These are phyloP conservation scores for Chionis minor DNA, from an alignment of 2,113 vertebrate genomes.

Conservation along the genomic window DNA sequence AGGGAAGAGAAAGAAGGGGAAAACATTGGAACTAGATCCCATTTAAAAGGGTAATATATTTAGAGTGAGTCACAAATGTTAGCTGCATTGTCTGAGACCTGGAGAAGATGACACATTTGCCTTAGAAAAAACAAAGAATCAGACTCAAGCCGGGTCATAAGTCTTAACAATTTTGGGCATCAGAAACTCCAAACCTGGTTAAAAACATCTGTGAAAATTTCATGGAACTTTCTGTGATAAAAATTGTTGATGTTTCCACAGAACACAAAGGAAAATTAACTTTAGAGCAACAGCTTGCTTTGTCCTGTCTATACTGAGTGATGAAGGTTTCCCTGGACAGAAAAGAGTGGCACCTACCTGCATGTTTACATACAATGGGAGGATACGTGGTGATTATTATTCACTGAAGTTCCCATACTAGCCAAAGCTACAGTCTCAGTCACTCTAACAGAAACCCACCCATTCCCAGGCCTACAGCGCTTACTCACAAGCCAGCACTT, in stretches of 20 bases:
- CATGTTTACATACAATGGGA: neutral
- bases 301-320: neutral
- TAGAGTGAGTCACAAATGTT: neutral
- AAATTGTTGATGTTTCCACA: neutral
- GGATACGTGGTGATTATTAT: neutral
- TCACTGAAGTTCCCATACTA: neutral
- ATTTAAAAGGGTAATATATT: neutral
- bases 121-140: neutral
- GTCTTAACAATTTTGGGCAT: neutral
- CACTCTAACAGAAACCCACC: slow-evolving; percentile 32
- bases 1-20: neutral
- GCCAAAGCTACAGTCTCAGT: neutral
- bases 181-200: neutral
- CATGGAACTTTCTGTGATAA: neutral
- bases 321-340: neutral
- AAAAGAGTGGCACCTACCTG: neutral
- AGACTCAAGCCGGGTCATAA: neutral
- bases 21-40: neutral
- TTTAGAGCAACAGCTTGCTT: neutral
- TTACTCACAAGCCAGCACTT: slow-evolving; percentile 30
- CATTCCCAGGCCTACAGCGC: neutral
- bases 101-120: neutral
- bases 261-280: neutral
- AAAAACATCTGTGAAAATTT: neutral
- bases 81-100: neutral